These are phyloP conservation scores for Phoenicopterus ruber DNA, from an alignment of 2,113 vertebrate genomes.

Conservation along the genomic window DNA sequence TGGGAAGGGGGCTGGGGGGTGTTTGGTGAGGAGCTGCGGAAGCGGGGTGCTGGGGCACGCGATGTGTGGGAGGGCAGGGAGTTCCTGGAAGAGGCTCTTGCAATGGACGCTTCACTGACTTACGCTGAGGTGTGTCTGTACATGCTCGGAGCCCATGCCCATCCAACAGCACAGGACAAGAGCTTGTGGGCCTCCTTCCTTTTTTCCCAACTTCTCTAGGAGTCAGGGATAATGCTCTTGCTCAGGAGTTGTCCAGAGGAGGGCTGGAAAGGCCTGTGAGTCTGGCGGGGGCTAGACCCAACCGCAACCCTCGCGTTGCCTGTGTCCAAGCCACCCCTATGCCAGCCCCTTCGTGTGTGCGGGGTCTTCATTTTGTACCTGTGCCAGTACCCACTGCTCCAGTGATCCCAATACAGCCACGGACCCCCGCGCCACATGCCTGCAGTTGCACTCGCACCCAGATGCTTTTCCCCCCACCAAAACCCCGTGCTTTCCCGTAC, in stretches of 20 bases:
- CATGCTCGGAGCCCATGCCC: rapidly evolving
- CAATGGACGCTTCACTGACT: rapidly evolving
- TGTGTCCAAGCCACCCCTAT: background rate
- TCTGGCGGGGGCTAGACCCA: background rate
- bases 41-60: rapidly evolving
- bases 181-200: background rate
- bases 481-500: background rate
- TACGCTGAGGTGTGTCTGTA: background rate
- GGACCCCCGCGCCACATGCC: background rate
- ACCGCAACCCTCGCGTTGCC: background rate
- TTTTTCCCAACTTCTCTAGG: background rate
- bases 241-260: background rate
- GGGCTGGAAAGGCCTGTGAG: background rate
- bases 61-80: background rate
- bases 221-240: background rate
- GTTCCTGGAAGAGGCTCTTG: background rate
- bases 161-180: background rate
- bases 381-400: background rate
- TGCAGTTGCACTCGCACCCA: background rate
- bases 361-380: background rate
- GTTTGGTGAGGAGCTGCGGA: background rate
- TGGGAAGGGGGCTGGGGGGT: background rate
- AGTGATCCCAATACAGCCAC: background rate
- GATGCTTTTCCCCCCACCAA: background rate
- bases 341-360: background rate